Evolutionary conservation across 2,797 vertebrate species (phyloP), one percentile per base, ranked within the genome.

Genomic region (Gorsachius magnificus): DNA sequence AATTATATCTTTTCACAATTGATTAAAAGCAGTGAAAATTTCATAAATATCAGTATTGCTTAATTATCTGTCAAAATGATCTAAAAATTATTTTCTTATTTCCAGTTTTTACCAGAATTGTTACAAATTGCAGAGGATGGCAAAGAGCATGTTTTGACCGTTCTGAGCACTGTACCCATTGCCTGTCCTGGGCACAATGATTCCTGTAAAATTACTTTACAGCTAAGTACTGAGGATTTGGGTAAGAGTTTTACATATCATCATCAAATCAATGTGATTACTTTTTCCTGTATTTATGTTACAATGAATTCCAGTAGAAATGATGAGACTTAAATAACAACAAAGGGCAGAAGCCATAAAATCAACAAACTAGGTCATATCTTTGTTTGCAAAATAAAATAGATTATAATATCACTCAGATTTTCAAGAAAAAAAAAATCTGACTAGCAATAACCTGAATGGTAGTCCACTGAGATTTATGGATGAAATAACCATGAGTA

Each of bases 161-260:
- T 95, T 80, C 43, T 96, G 91, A 99, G 98, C 97, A 98, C 98
- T 0, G 97, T 99, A 18, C 98, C 98, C 29, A 88, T 99, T 93
- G 95, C 98, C 51, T 99, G 98, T 83, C 96, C 95, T 12, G 81
- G 96, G 26, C 94, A 96, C 3, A 57, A 85, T 7, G 95, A 91
- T 38, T 97, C 80, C 57, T 99, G 98, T 90, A 98, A 97, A 65
- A 95, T 99, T 64, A 96, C 97, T 36, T 97, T 99, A 76, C 96
- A 95, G 41, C 96, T 99, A 56, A 98, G 97, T 10, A 97, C 98
- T 61, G 97, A 98, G 3, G 97, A 98, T 72, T 95, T 98, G 97
- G 98, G 98, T 99, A 96, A 97, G 97, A 53, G 31, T 76, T 87
- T 90, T 65, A 51, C 15, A 5, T 35, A 76, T 72, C 2, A 0